A percentile compares a stretch with the other conserved stretches of the same genome.
Evolutionary conservation across 2,797 vertebrate species (phyloP).

Genomic region (Diplodus sargus): DNA sequence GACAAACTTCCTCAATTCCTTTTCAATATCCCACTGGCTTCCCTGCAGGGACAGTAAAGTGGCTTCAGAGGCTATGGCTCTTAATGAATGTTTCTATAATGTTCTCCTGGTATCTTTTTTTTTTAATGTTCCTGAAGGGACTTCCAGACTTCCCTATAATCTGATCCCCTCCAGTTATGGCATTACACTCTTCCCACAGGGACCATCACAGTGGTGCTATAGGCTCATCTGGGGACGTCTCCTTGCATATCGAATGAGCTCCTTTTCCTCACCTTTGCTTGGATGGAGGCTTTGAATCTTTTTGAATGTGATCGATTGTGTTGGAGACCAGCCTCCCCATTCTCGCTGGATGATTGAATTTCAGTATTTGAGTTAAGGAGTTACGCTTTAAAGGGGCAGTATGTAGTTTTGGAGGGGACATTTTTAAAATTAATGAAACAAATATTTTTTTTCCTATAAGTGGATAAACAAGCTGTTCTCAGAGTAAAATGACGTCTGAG

Average conservation of each 20-base stretch:
- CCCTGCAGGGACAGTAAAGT: neutral
- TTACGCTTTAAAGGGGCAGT: neutral
- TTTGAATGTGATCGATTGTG: slow-evolving; percentile 10
- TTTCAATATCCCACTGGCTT: neutral
- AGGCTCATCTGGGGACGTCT: neutral
- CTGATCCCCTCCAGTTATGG: neutral
- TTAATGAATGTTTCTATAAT: slow-evolving; percentile 32
- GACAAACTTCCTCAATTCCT: slow-evolving; percentile 29
- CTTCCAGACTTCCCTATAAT: slow-evolving; percentile 3
- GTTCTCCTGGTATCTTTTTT: neutral
- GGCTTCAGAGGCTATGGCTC: neutral
- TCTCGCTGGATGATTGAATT: slow-evolving; percentile 4
- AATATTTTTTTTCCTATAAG: too few relatives aligned
- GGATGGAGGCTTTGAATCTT: neutral
- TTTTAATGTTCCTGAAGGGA: slow-evolving; percentile 1
- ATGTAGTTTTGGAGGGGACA: too few relatives aligned
- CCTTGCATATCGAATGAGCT: neutral
- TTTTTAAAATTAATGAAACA: too few relatives aligned
- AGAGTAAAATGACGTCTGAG: too few relatives aligned
- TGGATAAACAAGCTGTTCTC: too few relatives aligned
- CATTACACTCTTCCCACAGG: neutral
- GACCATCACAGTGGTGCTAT: neutral
- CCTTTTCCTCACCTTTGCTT: neutral
- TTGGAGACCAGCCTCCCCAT: neutral
- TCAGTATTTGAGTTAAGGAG: slow-evolving; percentile 25